These are phyloP conservation scores for Prietella phreatophila DNA, from an alignment of 2,113 vertebrate species.

Conservation along the genomic window DNA sequence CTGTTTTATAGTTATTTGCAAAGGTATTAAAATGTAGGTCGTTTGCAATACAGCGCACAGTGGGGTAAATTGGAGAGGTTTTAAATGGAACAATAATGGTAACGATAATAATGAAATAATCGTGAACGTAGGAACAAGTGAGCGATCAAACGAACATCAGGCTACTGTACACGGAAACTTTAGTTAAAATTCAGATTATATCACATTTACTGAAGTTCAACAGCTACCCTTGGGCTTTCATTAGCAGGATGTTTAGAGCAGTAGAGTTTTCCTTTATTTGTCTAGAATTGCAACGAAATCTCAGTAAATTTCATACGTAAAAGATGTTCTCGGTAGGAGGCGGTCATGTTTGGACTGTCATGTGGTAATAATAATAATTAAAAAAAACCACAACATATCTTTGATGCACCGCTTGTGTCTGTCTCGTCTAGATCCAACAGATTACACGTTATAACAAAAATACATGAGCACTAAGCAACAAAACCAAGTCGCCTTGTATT, in stretches of 20 bases:
- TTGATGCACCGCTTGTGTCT: too few species aligned
- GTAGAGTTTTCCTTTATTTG: not conserved
- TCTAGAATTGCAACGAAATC: not conserved
- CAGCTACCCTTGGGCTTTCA: not conserved
- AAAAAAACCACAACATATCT: not conserved
- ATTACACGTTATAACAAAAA: not conserved
- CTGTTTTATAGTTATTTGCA: slow-evolving; percentile 57
- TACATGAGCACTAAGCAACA: not conserved
- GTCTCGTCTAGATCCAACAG: too few species aligned
- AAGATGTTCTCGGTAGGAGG: not conserved
- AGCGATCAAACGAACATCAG: not conserved
- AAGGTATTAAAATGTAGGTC: slow-evolving; percentile 51
- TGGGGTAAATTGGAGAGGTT: not conserved
- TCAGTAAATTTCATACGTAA: not conserved
- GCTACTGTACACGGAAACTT: not conserved
- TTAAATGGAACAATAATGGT: not conserved
- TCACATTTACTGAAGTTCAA: not conserved
- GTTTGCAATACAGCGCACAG: slow-evolving; percentile 36
- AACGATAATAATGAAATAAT: not conserved
- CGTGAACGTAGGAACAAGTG: not conserved
- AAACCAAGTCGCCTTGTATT: not conserved
- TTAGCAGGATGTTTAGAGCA: not conserved
- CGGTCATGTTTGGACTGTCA: not conserved
- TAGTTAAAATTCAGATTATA: not conserved
- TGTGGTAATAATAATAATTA: not conserved